Evolutionary conservation across 2,113 vertebrate species (phyloP).

Genomic region (Pyxicephalus adspersus): DNA sequence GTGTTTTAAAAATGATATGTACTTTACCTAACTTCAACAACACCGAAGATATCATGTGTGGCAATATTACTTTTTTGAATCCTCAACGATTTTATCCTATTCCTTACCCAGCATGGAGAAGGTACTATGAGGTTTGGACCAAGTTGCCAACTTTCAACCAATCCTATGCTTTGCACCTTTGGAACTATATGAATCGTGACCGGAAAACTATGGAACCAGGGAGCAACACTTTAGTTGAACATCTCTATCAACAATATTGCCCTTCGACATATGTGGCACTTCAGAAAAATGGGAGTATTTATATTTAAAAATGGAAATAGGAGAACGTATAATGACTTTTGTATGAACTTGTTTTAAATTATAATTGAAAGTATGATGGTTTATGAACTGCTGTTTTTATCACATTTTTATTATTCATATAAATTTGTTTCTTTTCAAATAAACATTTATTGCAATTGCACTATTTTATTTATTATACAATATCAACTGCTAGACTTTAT

Average conservation of each 20-base stretch:
- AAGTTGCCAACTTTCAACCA: slow-evolving; percentile 65
- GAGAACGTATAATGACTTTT: too few species aligned
- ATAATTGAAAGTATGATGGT: too few species aligned
- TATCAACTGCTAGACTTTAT: too few species aligned
- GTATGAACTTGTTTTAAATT: too few species aligned
- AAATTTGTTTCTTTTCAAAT: too few species aligned
- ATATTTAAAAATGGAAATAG: background rate
- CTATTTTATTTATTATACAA: too few species aligned
- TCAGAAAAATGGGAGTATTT: slow-evolving; percentile 39
- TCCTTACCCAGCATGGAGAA: slow-evolving; percentile 63
- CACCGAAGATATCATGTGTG: slow-evolving; percentile 67
- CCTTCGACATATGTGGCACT: slow-evolving; percentile 69
- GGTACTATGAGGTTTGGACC: slow-evolving; percentile 74
- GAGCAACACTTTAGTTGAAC: slow-evolving; percentile 72
- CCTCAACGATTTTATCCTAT: slow-evolving; percentile 78
- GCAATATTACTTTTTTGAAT: slow-evolving; percentile 73
- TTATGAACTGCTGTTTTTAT: too few species aligned
- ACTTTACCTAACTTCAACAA: too few species aligned
- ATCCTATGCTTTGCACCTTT: slow-evolving; percentile 74
- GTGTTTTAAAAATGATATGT: too few species aligned
- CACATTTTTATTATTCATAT: too few species aligned
- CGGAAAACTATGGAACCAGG: slow-evolving; percentile 62
- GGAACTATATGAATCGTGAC: slow-evolving; percentile 76
- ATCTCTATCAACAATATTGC: slow-evolving; percentile 71
- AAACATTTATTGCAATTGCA: too few species aligned